Evolutionary conservation across 2,888 invertebrate species (phyloP), one percentile per base, ranked within the genome.

Genomic region (Thera obeliscata): DNA sequence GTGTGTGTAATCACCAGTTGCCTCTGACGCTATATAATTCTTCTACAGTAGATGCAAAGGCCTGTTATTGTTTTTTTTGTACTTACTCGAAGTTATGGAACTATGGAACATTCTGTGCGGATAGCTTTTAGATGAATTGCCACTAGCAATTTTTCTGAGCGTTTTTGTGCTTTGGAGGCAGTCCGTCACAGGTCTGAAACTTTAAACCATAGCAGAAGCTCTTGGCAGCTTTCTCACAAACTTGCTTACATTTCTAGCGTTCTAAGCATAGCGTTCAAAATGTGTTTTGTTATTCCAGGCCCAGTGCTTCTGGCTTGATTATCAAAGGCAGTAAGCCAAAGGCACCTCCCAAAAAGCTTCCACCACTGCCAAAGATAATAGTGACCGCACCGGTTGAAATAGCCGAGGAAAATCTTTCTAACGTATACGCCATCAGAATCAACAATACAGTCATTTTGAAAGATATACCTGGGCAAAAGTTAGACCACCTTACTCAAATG

Each of bases 401-500:
- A 8, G 33, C 52, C 6, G 70, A 69, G 22, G 74, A 80, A 41
- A 68, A 74, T 3, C 64, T 83, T 3, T 73, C 69, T 38, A 73
- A 76, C 2, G 79, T 90, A 4, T 89, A 86, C 75, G 89, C 91
- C 22, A 57, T 93, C 1, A 87, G 82, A 81, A 87, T 93, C 62
- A 93, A 93, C 70, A 85, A 90, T 60, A 86, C 88, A 0, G 71
- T 92, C 8, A 76, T 90, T 63, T 78, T 77, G 36, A 91, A 89
- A 81, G 74, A 84, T 1, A 75, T 79, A 38, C 81, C 82, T 12
- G 82, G 76, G 1, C 86, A 87, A 69, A 71, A 66, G 38, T 54
- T 86, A 7, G 52, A 67, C 5, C 35, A 81, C 65, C 76, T 91
- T 49, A 58, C 66, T 61, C 74, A 78, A 61, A 75, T 85, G 71